Evolutionary conservation across 2,113 vertebrate genomes (phyloP), one percentile per base, ranked within the genome.

Genomic region (Poeciliopsis occidentalis): DNA sequence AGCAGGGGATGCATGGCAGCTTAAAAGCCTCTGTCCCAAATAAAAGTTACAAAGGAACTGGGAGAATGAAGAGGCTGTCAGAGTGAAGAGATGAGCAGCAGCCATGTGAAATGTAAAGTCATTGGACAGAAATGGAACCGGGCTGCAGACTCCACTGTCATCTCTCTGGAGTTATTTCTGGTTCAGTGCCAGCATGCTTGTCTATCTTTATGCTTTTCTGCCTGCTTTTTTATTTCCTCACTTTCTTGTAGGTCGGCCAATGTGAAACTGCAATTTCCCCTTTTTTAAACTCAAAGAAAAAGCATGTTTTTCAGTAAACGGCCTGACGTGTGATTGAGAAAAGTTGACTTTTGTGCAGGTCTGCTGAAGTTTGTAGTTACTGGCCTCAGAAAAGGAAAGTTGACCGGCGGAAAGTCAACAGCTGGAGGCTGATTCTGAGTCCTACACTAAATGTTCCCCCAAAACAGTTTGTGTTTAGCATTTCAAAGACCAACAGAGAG

Each of bases 11-110:
- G 69, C 79, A 75, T 79, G 87, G 85, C 90, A 82, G 84, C 85
- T 86, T 91, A 91, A 93, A 93, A 93, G 86, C 89, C 83, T 89
- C 75, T 67, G 80, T 87, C 80, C 88, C 80, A 90, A 92, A 90
- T 90, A 89, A 88, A 89, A 84, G 75, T 73, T 83, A 67, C 57
- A 79, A 74, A 83, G 79, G 80, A 82, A 65, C 70, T 85, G 31
- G 54, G 83, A 70, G 76, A 80, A 71, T 68, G 68, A 80, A 60
- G 54, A 39, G 54, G 65, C 67, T 87, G 87, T 90, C 85, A 86
- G 63, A 80, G 37, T 83, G 3, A 62, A 24, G 64, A 79, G 87
- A 91, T 75, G 78, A 90, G 87, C 84, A 84, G 75, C 79, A 88
- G 85, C 75, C 78, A 64, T 73, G 79, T 76, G 61, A 79, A 77